Conservation (phyloP, 2,113 vertebrate genomes). For the Xenopus laevis region DNA sequence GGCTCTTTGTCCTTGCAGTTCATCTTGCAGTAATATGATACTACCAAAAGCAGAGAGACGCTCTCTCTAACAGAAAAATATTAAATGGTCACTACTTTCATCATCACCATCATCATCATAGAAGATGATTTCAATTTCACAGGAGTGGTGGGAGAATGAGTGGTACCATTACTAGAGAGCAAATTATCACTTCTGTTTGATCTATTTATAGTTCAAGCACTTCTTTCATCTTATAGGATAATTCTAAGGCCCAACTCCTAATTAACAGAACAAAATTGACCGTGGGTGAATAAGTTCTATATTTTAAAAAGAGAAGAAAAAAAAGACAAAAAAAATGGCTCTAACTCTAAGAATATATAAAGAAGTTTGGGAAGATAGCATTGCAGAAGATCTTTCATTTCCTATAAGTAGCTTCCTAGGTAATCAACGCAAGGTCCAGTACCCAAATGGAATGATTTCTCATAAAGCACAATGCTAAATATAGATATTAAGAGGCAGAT, state of each 20-base stretch:
- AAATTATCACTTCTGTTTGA: constrained; percentile 25
- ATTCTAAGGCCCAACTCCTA: constrained; percentile 23
- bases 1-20: neutral
- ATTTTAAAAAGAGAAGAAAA: neutral
- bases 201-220: constrained; percentile 17
- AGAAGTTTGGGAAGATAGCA: neutral
- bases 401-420: too few species aligned
- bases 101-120: constrained; percentile 13
- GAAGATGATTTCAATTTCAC: constrained; percentile 9
- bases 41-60: neutral
- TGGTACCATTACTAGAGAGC: constrained; percentile 21
- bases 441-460: too few species aligned
- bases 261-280: constrained; percentile 24
- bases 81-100: constrained; percentile 6
- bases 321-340: neutral
- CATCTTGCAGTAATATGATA: neutral
- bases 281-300: neutral
- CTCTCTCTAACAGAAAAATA: neutral
- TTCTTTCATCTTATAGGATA: constrained; percentile 34
- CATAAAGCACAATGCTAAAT: too few species aligned
- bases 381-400: too few species aligned
- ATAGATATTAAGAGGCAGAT: too few species aligned
- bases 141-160: neutral
- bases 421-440: too few species aligned
- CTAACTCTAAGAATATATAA: neutral